These are phyloP conservation scores for Hedya salicella DNA, from an alignment of 2,888 invertebrate genomes.

Conservation along the genomic window DNA sequence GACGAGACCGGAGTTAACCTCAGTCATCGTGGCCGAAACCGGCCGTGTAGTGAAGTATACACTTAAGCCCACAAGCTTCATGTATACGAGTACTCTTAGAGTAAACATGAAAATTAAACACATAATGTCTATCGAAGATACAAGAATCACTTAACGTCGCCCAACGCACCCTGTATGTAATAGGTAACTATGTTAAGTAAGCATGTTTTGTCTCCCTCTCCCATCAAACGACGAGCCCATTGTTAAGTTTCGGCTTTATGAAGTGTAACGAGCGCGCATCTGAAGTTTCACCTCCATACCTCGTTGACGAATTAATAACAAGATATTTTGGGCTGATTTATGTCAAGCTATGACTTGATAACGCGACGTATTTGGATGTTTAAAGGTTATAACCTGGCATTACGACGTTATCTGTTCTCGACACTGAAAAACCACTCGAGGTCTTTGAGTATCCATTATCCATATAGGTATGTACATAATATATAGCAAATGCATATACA, in stretches of 20 bases:
- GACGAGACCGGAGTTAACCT: too few species aligned
- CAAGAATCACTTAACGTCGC: neutral
- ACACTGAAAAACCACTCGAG: too few species aligned
- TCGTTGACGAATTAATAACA: constrained; percentile 19
- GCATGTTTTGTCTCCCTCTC: constrained; percentile 75
- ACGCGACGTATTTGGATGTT: neutral
- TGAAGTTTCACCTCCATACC: constrained; percentile 4
- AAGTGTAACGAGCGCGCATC: constrained; percentile 26
- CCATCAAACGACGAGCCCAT: constrained; percentile 71
- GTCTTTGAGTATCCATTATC: too few species aligned
- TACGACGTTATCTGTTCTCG: neutral
- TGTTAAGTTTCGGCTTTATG: constrained; percentile 49
- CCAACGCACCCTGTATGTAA: constrained; percentile 57
- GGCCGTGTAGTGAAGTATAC: too few species aligned
- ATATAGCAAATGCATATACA: too few species aligned
- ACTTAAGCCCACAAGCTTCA: too few species aligned
- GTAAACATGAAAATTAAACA: too few species aligned
- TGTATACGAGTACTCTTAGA: too few species aligned
- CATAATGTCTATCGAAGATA: too few species aligned
- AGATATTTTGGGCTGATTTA: neutral
- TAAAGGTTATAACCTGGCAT: neutral
- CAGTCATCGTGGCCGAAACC: too few species aligned
- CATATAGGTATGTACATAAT: too few species aligned
- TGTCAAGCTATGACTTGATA: neutral
- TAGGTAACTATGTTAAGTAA: constrained; percentile 73